A percentile compares a stretch with the other conserved stretches of the same genome.
These are phyloP conservation scores for Gymnocephalus cernua DNA, from an alignment of 2,113 vertebrate genomes.

Conservation along the genomic window DNA sequence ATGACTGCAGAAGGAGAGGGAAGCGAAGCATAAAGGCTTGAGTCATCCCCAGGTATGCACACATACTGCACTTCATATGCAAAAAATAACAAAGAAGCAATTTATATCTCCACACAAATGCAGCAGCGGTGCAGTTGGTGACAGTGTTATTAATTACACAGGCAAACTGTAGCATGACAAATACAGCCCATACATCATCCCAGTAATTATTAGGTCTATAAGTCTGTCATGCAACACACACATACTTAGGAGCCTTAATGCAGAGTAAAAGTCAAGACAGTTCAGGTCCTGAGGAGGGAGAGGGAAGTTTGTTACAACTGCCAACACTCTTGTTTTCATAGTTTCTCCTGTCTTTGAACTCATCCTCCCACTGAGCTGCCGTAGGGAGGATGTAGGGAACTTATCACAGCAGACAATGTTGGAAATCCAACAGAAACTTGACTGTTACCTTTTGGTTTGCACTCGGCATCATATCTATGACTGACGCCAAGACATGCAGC, in stretches of 20 bases:
- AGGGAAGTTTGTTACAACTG: slow-evolving; percentile 14
- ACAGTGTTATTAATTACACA: slow-evolving; percentile 30
- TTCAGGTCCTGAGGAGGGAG: not conserved
- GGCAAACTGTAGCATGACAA: slow-evolving; percentile 7
- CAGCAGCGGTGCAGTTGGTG: not conserved
- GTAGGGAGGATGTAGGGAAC: no score
- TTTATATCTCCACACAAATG: not conserved
- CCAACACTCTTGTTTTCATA: not conserved
- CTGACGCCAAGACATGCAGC: not conserved
- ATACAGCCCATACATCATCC: slow-evolving; percentile 29
- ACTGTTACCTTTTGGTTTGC: not conserved
- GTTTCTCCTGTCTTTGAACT: slow-evolving; percentile 2
- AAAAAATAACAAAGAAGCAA: not conserved
- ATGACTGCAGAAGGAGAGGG: not conserved
- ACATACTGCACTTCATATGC: slow-evolving; percentile 5
- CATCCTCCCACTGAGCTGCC: not conserved
- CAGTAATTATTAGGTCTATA: slow-evolving; percentile 15
- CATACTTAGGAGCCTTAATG: no score
- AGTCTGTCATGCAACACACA: not conserved
- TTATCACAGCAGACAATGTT: not conserved
- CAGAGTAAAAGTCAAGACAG: not conserved
- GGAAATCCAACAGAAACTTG: not conserved
- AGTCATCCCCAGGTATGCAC: not conserved
- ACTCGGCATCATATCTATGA: not conserved
- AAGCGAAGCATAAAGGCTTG: not conserved